Base-by-base conservation (phyloP, 2,888 invertebrate species). In the Phlogophora meticulosa region DNA sequence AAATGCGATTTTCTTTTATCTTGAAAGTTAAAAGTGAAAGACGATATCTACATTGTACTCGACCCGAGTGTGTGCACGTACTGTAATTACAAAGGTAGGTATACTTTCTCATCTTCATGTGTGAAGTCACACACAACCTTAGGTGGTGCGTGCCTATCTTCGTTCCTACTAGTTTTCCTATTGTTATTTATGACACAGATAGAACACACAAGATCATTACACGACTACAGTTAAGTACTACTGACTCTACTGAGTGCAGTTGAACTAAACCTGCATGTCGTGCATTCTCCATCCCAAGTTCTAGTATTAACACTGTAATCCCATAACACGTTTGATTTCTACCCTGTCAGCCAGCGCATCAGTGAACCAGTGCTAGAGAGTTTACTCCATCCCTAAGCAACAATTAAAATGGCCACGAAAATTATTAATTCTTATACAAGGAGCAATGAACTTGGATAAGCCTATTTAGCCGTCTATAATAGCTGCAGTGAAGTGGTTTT, bases 11-110 rank as follows among this genome's bases (percentile, higher is more conserved):
- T 67, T 80, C 62, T 72, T 63, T 53, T 63, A 58, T 36, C 52
- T 65, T 66, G 63, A 75, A 70, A 78, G 72, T 65, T 63, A 64
- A 72, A 80, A 80, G 81, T 80, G 78, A 80, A 80, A 80, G 67
- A 80, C 51, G 46, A 55, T 63, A 76, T 60, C 52, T 62, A 48
- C 64, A 69, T 68, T 76, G 76, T 78, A 65, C 49, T 64, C 55
- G 40, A 13, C 28, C 52, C 24, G 34, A 48, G 48, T 38, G 38
- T 64, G 63, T 57, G 32, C 42, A 46, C 59, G 61, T 49, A 58
- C 32, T 42, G 57, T 67, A 32, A 67, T 75, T 68, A 58, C 48
- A 36, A 66, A 49, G 51, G 46, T 64, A 59, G 51, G 55, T 70
- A 66, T 66, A 64, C 66, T 80, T 78, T 78, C 80, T 72, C 76